These are phyloP conservation scores for Patella vulgata DNA, from an alignment of 1,140 invertebrate species.

Conservation along the genomic window DNA sequence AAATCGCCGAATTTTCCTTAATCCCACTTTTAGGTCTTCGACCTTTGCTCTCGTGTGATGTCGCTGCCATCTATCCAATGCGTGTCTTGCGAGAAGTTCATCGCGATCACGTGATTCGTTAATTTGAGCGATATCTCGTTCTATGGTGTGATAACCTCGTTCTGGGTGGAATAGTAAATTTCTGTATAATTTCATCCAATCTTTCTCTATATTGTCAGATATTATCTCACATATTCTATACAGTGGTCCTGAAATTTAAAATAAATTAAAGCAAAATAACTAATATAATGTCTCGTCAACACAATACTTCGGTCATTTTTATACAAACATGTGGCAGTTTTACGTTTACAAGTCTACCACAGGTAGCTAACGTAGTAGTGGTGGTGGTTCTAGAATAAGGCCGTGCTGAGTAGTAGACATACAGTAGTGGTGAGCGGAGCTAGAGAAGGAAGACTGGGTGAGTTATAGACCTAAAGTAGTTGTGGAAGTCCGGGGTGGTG, in stretches of 20 bases:
- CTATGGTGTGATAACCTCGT: constrained; percentile 50
- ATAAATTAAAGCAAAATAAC: too few species aligned
- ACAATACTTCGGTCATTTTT: too few species aligned
- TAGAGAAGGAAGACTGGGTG: too few species aligned
- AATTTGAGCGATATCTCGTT: constrained; percentile 47
- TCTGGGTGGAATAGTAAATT: constrained; percentile 47
- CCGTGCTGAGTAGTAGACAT: too few species aligned
- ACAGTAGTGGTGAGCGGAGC: too few species aligned
- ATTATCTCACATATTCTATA: constrained; percentile 46
- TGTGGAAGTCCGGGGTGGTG: too few species aligned
- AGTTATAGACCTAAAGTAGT: too few species aligned
- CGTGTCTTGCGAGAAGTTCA: constrained; percentile 19
- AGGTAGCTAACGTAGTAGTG: too few species aligned
- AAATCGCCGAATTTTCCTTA: constrained; percentile 33
- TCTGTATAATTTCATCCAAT: constrained; percentile 48
- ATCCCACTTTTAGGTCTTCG: constrained; percentile 37
- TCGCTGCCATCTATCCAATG: constrained; percentile 46
- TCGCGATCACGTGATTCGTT: constrained; percentile 24
- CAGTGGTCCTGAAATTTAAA: constrained; percentile 39
- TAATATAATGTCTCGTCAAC: too few species aligned
- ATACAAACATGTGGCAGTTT: too few species aligned
- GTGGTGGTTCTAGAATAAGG: too few species aligned
- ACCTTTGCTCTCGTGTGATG: constrained; percentile 46
- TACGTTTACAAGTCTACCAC: too few species aligned
- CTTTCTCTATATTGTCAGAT: constrained; percentile 34